Percentiles rank a stretch among this genome's conserved stretches.
Conservation (phyloP, 1,140 invertebrate genomes). For the Panulirus ornatus region DNA sequence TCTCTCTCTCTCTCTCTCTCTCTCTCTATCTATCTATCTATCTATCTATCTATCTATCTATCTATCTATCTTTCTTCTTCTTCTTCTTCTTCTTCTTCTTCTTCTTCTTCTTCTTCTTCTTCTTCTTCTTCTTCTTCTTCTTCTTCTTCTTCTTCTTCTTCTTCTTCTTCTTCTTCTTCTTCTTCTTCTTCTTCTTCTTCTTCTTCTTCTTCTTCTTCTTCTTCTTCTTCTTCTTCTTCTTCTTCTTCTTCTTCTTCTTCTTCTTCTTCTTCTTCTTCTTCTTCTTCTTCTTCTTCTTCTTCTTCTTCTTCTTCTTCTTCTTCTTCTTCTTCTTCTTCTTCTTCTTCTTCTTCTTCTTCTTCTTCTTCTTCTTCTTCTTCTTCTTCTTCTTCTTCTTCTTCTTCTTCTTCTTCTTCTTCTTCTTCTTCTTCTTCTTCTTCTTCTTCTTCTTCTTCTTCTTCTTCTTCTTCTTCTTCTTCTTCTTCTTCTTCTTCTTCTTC, state of each 20-base stretch:
- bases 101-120: not conserved
- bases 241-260: constrained; percentile 2
- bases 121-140: not conserved
- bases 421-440: constrained; percentile 16
- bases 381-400: constrained; percentile 17
- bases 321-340: not conserved
- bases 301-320: not conserved
- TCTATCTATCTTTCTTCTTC: no score
- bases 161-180: not conserved
- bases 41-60: no score
- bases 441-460: not conserved
- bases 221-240: not conserved
- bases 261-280: constrained; percentile 4
- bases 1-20: constrained; percentile 24
- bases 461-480: no score
- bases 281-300: not conserved
- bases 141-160: not conserved
- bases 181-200: constrained; percentile 7
- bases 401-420: constrained; percentile 17
- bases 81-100: not conserved
- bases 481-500: no score
- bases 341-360: not conserved
- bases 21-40: no score
- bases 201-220: constrained; percentile 1
- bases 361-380: constrained; percentile 6